Evolutionary conservation across 2,113 vertebrate genomes (phyloP).

Genomic region (Sisor rabdophorus): DNA sequence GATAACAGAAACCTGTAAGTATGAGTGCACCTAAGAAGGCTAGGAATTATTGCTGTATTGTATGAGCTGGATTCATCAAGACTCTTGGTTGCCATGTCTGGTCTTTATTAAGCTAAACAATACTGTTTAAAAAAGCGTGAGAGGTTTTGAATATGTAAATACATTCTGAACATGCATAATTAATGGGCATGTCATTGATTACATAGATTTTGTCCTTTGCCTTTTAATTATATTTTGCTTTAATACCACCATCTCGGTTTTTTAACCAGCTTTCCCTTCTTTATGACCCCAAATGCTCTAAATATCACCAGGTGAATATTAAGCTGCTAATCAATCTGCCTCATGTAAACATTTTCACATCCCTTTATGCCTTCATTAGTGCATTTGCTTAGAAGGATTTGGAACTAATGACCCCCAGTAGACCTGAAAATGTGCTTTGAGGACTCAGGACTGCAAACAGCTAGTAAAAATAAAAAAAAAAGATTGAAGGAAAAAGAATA

Average conservation of each 20-base stretch:
- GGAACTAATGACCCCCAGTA: conserved; percentile 24
- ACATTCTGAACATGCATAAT: conserved; percentile 6
- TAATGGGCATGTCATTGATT: not conserved
- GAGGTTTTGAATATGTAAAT: conserved; percentile 26
- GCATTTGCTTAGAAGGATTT: conserved; percentile 25
- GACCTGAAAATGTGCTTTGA: conserved; percentile 21
- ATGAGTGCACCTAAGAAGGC: not conserved
- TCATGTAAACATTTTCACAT: conserved; percentile 40
- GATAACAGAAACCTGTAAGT: not conserved
- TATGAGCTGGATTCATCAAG: not conserved
- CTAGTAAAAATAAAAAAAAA: not conserved
- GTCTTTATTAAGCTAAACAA: not conserved
- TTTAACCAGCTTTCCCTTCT: conserved; percentile 13
- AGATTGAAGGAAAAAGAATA: not conserved
- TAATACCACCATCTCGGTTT: conserved; percentile 20
- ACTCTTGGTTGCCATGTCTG: not conserved
- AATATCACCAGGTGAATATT: conserved; percentile 20
- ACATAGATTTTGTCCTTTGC: conserved; percentile 33
- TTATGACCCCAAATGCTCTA: conserved; percentile 1
- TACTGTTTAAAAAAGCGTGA: not conserved
- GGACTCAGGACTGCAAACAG: not conserved
- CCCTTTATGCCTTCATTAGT: conserved; percentile 39
- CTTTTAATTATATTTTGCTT: conserved; percentile 25
- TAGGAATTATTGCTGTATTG: not conserved
- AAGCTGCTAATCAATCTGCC: conserved; percentile 36